Base-by-base conservation (phyloP, 2,888 invertebrate genomes). In the Chironomus riparius region DNA sequence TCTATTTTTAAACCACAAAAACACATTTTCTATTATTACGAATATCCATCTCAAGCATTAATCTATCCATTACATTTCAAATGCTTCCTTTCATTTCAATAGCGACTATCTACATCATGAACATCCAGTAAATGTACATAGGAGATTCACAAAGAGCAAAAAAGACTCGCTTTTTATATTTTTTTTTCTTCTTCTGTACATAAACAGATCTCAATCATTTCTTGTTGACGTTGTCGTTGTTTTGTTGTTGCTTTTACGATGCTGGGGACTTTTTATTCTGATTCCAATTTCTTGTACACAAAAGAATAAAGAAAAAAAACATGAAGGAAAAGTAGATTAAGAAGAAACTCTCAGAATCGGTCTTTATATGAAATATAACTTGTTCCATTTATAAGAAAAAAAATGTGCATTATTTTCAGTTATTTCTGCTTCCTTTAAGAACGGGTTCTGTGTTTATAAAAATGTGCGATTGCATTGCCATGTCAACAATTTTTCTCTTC, bases 301-400 rank as follows among this genome's bases (percentile, higher is more conserved):
- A 56, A 56, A 15, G 18, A 56, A 56, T 15, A 15, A 56, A 50
- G 15, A 56, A 56, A 56, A 50, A 56, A 56, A 56, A 56, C 56
- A 15, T 56, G 18, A 18, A 56, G 56, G 18, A 56, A 56, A n/a
- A n/a, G 18, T 15, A n/a, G 18, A 56, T 56, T 18, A 56, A 56
- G n/a, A 56, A 56, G 21, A 24, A 24, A 65, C 21, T 21, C 22
- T 65, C 22, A 21, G 56, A 56, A 18, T 56, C 56, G 15, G 56
- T 56, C 18, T 56, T n/a, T 56, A 15, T 56, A 56, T 56, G 24
- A 65, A 65, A 65, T 24, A 74, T 62, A 62, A 74, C 74, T 74
- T 74, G 74, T 74, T 74, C 74, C 74, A 74, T 74, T 74, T 74
- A 74, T 48, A 38, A 38, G 38, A 38, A 38, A 38, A 38, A 38